Evolutionary conservation across 2,113 vertebrate genomes (phyloP).

Genomic region (Coptodon bakossiorum): DNA sequence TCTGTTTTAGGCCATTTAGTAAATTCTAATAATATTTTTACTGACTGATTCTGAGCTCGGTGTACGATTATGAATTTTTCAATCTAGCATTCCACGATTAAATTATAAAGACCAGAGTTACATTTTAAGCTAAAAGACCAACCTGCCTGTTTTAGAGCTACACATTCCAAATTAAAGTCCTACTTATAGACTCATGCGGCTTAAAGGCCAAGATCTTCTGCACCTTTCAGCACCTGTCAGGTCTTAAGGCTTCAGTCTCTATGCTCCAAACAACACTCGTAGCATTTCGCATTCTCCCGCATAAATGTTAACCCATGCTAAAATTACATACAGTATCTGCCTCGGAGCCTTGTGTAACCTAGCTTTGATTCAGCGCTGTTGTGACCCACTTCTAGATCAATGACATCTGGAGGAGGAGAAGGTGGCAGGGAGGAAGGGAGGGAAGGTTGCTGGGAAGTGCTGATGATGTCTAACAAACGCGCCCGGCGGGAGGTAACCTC

Average conservation of each 20-base stretch:
- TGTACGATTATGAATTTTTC: background rate
- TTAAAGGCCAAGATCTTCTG: background rate
- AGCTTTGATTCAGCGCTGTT: conserved; percentile 32
- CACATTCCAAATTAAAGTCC: background rate
- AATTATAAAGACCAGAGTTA: background rate
- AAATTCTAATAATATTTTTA: background rate
- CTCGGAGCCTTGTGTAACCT: conserved; percentile 5
- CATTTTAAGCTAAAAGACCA: background rate
- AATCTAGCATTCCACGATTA: background rate
- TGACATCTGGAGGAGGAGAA: conserved; percentile 42
- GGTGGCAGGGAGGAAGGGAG: background rate
- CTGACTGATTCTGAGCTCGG: background rate
- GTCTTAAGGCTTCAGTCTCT: background rate
- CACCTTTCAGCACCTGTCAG: background rate
- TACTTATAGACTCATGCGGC: background rate
- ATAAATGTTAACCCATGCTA: conserved; percentile 5
- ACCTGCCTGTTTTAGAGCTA: background rate
- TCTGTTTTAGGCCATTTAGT: background rate
- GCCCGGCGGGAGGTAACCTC: conserved; percentile 54
- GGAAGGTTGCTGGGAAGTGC: conserved; percentile 11
- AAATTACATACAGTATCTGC: conserved; percentile 21
- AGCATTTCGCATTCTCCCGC: background rate
- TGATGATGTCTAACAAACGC: conserved; percentile 47
- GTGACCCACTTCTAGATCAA: conserved; percentile 56
- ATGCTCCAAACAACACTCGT: background rate